phyloP scores from a whole-genome alignment of 2,797 vertebrate genomes.

The Tadarida brasiliensis region DNA sequence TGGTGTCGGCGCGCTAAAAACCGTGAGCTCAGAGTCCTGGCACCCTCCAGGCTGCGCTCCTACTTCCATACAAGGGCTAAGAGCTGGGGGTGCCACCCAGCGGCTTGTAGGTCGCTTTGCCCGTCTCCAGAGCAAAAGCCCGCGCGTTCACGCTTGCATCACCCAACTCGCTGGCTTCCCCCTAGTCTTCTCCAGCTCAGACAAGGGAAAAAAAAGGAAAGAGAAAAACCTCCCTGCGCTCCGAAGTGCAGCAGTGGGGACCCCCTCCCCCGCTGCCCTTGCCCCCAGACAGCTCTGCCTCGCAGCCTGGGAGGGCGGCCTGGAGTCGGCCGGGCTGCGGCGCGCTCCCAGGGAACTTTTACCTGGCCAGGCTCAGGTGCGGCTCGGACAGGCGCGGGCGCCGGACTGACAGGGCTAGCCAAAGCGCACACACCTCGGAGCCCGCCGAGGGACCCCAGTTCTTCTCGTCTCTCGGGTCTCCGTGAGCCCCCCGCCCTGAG shows the following conservation, averaged over 20 bases:
- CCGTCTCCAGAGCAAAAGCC: conserved; percentile 66
- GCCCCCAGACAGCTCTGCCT: background rate
- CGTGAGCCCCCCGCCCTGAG: background rate
- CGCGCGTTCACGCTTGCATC: conserved; percentile 58
- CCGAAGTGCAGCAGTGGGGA: background rate
- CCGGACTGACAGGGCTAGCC: background rate
- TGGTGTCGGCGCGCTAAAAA: conserved; percentile 2
- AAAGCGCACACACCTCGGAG: background rate
- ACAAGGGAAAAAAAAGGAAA: accelerated
- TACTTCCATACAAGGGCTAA: conserved; percentile 74
- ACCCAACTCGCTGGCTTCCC: conserved; percentile 8
- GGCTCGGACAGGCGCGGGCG: background rate
- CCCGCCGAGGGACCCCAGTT: background rate
- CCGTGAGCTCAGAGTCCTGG: conserved; percentile 70
- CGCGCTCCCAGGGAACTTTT: conserved; percentile 72
- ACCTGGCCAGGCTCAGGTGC: conserved; percentile 40
- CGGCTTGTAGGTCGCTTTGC: conserved; percentile 52
- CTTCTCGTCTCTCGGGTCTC: background rate
- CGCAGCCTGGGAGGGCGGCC: background rate
- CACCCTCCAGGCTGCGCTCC: conserved; percentile 58
- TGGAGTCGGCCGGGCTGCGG: background rate
- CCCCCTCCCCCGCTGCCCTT: background rate
- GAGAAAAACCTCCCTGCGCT: background rate
- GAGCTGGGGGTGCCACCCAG: conserved; percentile 67
- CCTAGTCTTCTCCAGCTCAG: background rate